These are phyloP conservation scores for Gopherus evgoodei DNA, from an alignment of 2,113 vertebrate genomes.

Conservation along the genomic window DNA sequence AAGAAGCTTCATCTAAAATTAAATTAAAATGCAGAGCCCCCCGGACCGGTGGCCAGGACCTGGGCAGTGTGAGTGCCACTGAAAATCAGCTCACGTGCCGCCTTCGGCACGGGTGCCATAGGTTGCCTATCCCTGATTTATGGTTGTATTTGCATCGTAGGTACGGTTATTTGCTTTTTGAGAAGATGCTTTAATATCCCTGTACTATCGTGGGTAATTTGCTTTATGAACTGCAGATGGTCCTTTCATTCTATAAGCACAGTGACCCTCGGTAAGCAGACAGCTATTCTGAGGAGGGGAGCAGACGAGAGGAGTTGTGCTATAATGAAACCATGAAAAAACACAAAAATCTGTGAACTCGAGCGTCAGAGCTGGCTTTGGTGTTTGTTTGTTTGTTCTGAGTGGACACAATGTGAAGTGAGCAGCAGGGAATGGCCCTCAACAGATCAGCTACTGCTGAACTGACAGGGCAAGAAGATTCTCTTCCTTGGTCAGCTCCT, in stretches of 20 bases:
- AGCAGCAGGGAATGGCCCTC: not conserved
- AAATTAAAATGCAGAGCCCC: too few relatives aligned
- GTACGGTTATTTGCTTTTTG: not conserved
- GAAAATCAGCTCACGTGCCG: too few relatives aligned
- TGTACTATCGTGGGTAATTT: not conserved
- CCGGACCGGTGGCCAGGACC: too few relatives aligned
- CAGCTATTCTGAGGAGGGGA: accelerated
- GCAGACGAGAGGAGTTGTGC: too few relatives aligned
- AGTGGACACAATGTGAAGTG: not conserved
- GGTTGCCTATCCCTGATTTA: too few relatives aligned
- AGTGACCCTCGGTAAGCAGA: accelerated
- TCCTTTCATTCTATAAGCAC: too few relatives aligned
- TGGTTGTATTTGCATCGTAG: not conserved
- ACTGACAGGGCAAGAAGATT: not conserved
- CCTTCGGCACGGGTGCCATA: too few relatives aligned
- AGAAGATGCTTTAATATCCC: not conserved
- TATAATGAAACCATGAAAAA: not conserved
- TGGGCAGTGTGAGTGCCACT: too few relatives aligned
- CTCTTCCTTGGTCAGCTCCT: not conserved
- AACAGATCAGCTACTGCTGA: not conserved
- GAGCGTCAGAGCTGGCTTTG: not conserved
- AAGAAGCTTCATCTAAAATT: too few relatives aligned
- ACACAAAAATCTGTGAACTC: not conserved
- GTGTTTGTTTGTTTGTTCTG: too few relatives aligned
- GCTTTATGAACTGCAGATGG: too few relatives aligned